Evolutionary conservation across 2,888 invertebrate genomes (phyloP), one percentile per base, ranked within the genome.

Genomic region (Drosophila robusta): DNA sequence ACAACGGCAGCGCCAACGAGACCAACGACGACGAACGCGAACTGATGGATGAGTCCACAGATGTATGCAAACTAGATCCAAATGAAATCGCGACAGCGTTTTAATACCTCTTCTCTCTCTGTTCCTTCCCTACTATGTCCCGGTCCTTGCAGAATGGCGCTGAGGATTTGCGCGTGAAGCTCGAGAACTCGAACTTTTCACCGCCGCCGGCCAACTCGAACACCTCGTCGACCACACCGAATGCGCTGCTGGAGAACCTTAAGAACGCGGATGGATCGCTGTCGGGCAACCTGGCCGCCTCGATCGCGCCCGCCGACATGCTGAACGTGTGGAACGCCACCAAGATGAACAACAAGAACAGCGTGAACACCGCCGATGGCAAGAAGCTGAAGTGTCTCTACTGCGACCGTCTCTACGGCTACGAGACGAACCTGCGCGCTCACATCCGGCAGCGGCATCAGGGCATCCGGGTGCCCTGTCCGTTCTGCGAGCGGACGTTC

Each of bases 301-400:
- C 92, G 45, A 92, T 92, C 72, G 92, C 92, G 46, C 94, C 94
- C 38, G 94, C 94, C 89, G 94, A 94, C 62, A 94, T 92, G 92
- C 80, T 93, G 73, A 92, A 94, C 78, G 93, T 94, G 70, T 95
- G 94, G 94, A 94, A 94, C 62, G 92, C 94, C 69, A 94, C 94
- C 90, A 93, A 94, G 82, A 93, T 94, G 86, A 94, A 94, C 60
- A 94, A 94, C 93, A 95, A 97, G 93, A 92, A 92, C 70, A 95
- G 96, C 87, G 96, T 97, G 79, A 95, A 96, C 89, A 97, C 97
- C 90, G 95, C 97, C 89, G 97, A 97, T 92, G 97, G 97, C 90
- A 97, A 97, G 93, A 97, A 97, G 93, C 93, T 97, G 90, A 97
- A 97, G 93, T 97, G 97, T 93, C 96, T 97, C 90, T 97, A 96